phyloP scores from a whole-genome alignment of 2,797 vertebrate species.

The Phyllotis vaccarum region DNA sequence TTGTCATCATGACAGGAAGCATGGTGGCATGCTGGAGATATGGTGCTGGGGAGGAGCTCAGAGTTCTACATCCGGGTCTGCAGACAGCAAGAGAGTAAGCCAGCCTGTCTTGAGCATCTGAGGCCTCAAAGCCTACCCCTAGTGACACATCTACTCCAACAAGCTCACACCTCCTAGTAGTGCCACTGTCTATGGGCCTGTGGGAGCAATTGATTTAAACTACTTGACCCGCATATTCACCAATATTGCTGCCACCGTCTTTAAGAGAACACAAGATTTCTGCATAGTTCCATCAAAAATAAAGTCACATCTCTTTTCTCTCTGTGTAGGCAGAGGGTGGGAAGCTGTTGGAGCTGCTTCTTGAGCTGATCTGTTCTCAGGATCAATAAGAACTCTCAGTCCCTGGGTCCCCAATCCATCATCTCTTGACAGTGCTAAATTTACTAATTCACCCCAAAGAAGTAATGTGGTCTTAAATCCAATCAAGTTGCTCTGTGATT shows the following conservation, averaged over 20 bases:
- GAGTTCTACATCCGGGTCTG: neutral
- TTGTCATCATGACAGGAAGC: too few relatives aligned
- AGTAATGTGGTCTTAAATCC: constrained; percentile 72
- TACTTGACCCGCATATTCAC: rapidly evolving
- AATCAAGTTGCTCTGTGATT: constrained; percentile 46
- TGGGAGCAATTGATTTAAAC: neutral
- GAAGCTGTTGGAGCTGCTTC: neutral
- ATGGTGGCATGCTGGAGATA: neutral
- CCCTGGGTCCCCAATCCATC: constrained; percentile 51
- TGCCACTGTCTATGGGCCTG: neutral
- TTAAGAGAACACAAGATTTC: rapidly evolving
- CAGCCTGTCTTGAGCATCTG: neutral
- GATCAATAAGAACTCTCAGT: constrained; percentile 59
- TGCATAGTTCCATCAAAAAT: rapidly evolving
- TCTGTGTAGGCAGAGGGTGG: neutral
- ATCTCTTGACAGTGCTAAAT: constrained; percentile 65
- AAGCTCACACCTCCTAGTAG: neutral
- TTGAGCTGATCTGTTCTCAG: neutral
- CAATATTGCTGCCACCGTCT: rapidly evolving
- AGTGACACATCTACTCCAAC: neutral
- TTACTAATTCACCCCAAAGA: constrained; percentile 72
- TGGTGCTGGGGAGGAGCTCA: neutral
- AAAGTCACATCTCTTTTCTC: neutral
- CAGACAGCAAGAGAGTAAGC: neutral
- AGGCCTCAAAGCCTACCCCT: neutral